Evolutionary conservation across 2,113 vertebrate genomes (phyloP).

Genomic region (Datnioides undecimradiatus): DNA sequence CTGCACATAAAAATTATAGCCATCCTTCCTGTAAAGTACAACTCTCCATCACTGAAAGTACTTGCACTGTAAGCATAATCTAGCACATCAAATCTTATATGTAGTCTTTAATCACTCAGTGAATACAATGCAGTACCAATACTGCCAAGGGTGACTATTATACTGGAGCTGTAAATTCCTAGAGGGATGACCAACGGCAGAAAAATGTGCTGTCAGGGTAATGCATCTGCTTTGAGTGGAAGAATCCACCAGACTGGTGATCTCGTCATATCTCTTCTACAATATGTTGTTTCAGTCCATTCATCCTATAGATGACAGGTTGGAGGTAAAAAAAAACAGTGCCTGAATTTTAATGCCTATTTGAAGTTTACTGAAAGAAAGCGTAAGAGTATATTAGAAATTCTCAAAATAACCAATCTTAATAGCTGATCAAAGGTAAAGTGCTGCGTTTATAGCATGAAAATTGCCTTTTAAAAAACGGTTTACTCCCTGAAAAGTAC

Average conservation of each 20-base stretch:
- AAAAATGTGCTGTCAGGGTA: slow-evolving; percentile 38
- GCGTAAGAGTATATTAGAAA: too few relatives aligned
- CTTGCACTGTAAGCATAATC: slow-evolving; percentile 31
- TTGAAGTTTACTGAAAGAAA: too few relatives aligned
- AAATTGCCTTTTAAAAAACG: not conserved
- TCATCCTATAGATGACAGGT: not conserved
- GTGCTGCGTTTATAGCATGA: not conserved
- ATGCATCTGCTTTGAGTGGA: slow-evolving; percentile 24
- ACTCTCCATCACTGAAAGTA: slow-evolving; percentile 12
- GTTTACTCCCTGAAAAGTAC: not conserved
- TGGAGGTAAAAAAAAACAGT: not conserved
- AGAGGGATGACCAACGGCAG: slow-evolving; percentile 25
- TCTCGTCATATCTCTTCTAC: slow-evolving; percentile 6
- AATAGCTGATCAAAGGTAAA: not conserved
- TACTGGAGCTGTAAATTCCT: slow-evolving; percentile 45
- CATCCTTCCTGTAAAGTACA: slow-evolving; percentile 12
- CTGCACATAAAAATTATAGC: slow-evolving; percentile 6
- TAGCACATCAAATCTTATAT: slow-evolving; percentile 32
- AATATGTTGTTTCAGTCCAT: not conserved
- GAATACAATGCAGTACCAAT: slow-evolving; percentile 23
- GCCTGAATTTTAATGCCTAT: too few relatives aligned
- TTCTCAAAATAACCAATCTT: not conserved
- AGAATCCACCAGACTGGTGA: not conserved
- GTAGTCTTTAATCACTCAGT: slow-evolving; percentile 34
- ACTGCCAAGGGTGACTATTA: slow-evolving; percentile 30